These are phyloP conservation scores for Phainopepla nitens DNA, from an alignment of 2,113 vertebrate species.

Conservation along the genomic window DNA sequence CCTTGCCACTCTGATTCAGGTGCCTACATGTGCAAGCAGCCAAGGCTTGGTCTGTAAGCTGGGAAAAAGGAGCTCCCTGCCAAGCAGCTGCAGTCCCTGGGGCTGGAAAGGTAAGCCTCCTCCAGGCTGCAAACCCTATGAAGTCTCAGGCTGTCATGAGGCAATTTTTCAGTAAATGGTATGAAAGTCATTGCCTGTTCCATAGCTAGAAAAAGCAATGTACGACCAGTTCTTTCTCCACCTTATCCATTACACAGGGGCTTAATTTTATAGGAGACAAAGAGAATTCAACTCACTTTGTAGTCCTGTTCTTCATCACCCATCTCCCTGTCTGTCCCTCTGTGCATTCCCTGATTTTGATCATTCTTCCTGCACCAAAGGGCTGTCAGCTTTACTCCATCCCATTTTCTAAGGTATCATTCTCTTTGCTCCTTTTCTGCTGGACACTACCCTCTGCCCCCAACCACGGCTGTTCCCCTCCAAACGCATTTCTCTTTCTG, in stretches of 20 bases:
- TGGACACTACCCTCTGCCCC: neutral
- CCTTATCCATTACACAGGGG: neutral
- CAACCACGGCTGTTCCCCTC: accelerated
- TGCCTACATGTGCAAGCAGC: accelerated
- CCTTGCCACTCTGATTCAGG: neutral
- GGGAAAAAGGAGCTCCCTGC: neutral
- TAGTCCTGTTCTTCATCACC: neutral
- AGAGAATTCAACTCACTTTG: neutral
- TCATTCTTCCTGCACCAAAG: neutral
- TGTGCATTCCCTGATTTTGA: neutral
- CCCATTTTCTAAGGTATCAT: neutral
- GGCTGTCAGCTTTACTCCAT: neutral
- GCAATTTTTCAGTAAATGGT: neutral
- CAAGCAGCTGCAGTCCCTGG: neutral
- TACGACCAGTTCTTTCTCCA: neutral
- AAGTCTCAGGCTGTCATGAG: neutral
- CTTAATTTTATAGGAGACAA: neutral
- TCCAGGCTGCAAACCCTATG: neutral
- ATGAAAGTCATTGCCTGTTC: neutral
- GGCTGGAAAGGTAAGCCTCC: neutral
- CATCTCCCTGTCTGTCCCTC: neutral
- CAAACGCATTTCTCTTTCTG: neutral
- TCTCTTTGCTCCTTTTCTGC: neutral
- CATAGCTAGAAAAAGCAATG: neutral
- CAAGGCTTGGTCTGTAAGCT: neutral